Percentiles rank a stretch among this genome's conserved stretches.
These are phyloP conservation scores for Lasius platythorax DNA, from an alignment of 2,888 invertebrate species.

Conservation along the genomic window DNA sequence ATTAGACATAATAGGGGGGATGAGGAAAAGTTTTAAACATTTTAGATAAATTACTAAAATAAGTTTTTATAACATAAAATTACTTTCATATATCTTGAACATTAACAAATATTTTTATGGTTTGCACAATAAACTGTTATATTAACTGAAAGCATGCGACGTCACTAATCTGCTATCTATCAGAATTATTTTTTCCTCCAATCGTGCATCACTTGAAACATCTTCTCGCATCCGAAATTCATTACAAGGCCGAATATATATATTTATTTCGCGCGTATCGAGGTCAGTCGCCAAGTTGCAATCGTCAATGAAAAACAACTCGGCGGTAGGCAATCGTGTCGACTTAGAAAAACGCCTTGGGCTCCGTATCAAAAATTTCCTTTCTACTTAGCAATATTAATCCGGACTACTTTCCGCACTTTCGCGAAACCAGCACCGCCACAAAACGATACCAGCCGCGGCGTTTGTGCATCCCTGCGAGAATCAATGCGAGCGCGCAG, in stretches of 20 bases:
- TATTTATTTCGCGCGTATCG: conserved; percentile 1
- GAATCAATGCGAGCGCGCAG: conserved; percentile 51
- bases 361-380: conserved; percentile 33
- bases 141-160: not conserved
- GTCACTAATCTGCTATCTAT: not conserved
- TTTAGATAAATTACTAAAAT: not conserved
- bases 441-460: conserved; percentile 14
- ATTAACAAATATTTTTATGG: not conserved
- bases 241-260: not conserved
- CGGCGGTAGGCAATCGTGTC: not conserved
- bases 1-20: not conserved
- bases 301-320: conserved; percentile 29
- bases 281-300: conserved; percentile 26
- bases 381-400: conserved; percentile 35
- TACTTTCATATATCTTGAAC: conserved; percentile 1
- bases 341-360: conserved; percentile 21
- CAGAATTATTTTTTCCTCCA: not conserved
- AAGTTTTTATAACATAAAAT: not conserved
- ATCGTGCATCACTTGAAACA: conserved; percentile 6
- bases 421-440: conserved; percentile 8
- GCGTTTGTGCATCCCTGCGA: conserved; percentile 24
- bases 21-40: not conserved
- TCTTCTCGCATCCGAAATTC: conserved; percentile 16
- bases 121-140: not conserved
- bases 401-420: conserved; percentile 33